Conservation (phyloP, 30 jellyfish, hydroid and myxozoan species). For the Aurelia sp. region DNA sequence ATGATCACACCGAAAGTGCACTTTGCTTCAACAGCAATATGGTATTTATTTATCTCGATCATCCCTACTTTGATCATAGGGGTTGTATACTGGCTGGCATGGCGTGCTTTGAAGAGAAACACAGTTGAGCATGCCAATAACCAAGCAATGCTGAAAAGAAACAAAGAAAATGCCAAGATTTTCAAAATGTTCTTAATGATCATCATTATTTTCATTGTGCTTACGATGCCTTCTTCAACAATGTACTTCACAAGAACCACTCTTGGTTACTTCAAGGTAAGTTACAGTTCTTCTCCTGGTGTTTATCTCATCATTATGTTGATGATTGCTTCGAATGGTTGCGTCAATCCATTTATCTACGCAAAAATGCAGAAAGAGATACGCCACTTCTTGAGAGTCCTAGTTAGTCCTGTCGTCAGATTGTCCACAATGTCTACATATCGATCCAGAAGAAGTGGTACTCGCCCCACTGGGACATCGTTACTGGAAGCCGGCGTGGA, state of each 20-base stretch:
- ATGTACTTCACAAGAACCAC: background rate
- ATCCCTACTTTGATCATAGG: conserved; percentile 22
- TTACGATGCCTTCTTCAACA: conserved; percentile 46
- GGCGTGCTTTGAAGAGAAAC: conserved; percentile 23
- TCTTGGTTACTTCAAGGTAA: background rate
- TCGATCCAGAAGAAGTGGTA: no score
- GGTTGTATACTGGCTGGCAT: conserved; percentile 27
- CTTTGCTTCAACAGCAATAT: background rate
- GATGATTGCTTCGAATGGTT: no score
- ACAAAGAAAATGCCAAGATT: conserved; percentile 14
- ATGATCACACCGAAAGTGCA: no score
- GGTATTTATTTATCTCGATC: background rate
- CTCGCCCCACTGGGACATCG: no score
- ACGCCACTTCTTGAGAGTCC: no score
- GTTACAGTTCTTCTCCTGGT: no score
- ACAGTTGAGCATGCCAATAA: conserved; percentile 31
- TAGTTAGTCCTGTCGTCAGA: no score
- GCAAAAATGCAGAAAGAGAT: no score
- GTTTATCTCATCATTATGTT: no score
- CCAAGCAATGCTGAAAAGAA: conserved; percentile 37
- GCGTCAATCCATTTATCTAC: no score
- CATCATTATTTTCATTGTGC: conserved; percentile 17
- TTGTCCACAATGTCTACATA: no score
- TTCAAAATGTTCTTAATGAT: conserved; percentile 43
- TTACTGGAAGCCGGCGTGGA: no score